A percentile compares a stretch with the other conserved stretches of the same genome.
These are phyloP conservation scores for Ondatra zibethicus DNA, from an alignment of 2,113 vertebrate genomes.

Conservation along the genomic window DNA sequence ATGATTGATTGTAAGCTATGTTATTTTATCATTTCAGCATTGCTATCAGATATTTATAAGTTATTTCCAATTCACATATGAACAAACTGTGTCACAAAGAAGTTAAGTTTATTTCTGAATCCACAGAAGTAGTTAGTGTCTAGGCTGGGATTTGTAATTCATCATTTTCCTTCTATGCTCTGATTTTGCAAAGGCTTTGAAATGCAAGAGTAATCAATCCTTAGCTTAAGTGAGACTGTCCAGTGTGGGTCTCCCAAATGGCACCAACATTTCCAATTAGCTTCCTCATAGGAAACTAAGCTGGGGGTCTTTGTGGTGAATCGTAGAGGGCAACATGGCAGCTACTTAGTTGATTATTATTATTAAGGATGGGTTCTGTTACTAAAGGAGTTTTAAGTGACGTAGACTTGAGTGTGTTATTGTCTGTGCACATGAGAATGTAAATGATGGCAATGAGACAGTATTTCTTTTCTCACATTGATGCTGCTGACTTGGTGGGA, in stretches of 20 bases:
- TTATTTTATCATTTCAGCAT: not conserved
- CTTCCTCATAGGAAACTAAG: conserved; percentile 6
- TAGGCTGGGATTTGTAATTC: not conserved
- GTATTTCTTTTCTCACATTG: not conserved
- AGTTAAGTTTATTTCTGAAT: conserved; percentile 20
- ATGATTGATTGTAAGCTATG: too few relatives aligned
- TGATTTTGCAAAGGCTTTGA: conserved; percentile 5
- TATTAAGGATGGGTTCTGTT: conserved; percentile 28
- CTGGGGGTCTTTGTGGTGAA: not conserved
- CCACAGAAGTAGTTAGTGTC: not conserved
- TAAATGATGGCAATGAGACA: not conserved
- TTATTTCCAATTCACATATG: not conserved
- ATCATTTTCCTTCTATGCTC: not conserved
- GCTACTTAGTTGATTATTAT: conserved; percentile 20
- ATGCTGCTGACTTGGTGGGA: not conserved
- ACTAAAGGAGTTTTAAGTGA: conserved; percentile 35
- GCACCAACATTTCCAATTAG: not conserved
- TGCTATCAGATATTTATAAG: not conserved
- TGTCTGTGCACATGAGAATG: not conserved
- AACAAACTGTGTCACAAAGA: not conserved
- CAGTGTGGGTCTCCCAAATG: not conserved
- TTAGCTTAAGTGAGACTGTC: not conserved
- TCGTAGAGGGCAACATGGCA: not conserved
- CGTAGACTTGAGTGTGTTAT: not conserved
- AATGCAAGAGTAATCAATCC: not conserved